These are phyloP conservation scores for Caenorhabditis sulstoni DNA, from an alignment of 2,888 invertebrate species.

Conservation along the genomic window DNA sequence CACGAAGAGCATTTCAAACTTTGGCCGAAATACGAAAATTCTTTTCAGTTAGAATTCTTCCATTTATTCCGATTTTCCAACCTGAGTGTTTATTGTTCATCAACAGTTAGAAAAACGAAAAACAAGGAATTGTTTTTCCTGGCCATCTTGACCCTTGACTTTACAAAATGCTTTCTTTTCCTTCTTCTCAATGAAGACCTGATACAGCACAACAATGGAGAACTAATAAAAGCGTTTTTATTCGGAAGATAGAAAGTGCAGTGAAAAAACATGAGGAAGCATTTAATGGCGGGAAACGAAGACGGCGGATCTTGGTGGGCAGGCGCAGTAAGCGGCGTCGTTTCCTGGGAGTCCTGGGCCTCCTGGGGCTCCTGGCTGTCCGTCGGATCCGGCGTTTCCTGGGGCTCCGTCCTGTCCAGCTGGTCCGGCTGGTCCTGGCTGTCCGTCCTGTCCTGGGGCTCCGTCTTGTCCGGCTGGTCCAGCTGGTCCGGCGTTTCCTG, in stretches of 20 bases:
- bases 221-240: conserved; percentile 61
- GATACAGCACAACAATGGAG: no score
- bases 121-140: conserved; percentile 13
- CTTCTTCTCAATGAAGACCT: no score
- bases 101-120: no score
- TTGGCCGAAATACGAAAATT: neutral
- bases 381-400: conserved; percentile 58
- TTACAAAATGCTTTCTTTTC: conserved; percentile 57
- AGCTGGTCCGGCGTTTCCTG: conserved; percentile 69
- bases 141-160: conserved; percentile 4
- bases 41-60: no score
- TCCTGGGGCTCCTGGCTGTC: conserved; percentile 61
- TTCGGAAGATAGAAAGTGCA: conserved; percentile 4
- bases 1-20: no score
- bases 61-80: no score
- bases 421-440: conserved; percentile 67
- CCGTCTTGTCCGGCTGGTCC: conserved; percentile 65
- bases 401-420: conserved; percentile 57
- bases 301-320: conserved; percentile 66
- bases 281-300: conserved; percentile 60
- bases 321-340: conserved; percentile 69
- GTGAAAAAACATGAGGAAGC: neutral
- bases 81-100: no score
- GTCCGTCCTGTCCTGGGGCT: conserved; percentile 64
- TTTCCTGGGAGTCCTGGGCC: conserved; percentile 64